These are phyloP conservation scores for Shinisaurus crocodilurus DNA, from an alignment of 2,113 vertebrate species.

Conservation along the genomic window DNA sequence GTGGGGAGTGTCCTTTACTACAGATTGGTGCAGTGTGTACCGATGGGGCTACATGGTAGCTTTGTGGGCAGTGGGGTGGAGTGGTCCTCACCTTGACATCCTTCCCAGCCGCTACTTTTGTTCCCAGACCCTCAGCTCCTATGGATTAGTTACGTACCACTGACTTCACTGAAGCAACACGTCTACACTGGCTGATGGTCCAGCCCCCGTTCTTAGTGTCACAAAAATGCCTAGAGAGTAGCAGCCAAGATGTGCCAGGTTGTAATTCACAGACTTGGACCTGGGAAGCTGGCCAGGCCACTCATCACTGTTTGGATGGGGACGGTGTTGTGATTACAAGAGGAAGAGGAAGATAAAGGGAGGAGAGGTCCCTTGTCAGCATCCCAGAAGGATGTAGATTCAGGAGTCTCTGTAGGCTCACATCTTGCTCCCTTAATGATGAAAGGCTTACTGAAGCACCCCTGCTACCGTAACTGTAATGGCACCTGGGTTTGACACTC, in stretches of 20 bases:
- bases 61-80: background rate
- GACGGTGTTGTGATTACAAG: background rate
- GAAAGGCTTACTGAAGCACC: background rate
- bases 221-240: background rate
- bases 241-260: background rate
- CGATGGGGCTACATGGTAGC: background rate
- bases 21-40: background rate
- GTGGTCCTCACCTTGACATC: background rate
- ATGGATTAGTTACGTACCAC: background rate
- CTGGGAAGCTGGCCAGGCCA: background rate
- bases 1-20: background rate
- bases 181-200: background rate
- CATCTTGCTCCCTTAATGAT: background rate
- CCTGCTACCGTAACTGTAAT: background rate
- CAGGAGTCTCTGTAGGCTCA: background rate
- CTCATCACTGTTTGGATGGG: background rate
- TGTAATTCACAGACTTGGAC: background rate
- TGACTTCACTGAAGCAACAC: background rate
- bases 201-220: background rate
- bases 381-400: background rate
- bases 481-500: background rate
- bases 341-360: background rate
- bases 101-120: background rate
- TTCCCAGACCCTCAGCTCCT: background rate
- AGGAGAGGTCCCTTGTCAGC: background rate